These are phyloP conservation scores for Balaenoptera acutorostrata DNA, from an alignment of 2,113 vertebrate genomes.

Conservation along the genomic window DNA sequence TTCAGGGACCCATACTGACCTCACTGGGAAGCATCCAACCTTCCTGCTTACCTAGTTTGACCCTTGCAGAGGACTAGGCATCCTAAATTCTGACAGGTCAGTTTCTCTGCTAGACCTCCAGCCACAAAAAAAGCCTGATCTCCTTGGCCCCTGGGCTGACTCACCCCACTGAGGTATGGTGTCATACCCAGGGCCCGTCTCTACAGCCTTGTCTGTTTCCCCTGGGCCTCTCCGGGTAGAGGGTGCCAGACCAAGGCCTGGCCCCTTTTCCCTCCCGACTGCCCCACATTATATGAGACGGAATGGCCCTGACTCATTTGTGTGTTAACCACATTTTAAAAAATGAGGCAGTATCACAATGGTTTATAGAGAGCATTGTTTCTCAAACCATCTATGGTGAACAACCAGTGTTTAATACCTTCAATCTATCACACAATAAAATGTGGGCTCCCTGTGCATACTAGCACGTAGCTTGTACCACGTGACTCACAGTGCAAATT, in stretches of 20 bases:
- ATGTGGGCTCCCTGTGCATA: background rate
- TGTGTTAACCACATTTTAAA: background rate
- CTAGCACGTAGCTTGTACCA: background rate
- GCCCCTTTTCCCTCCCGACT: background rate
- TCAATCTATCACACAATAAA: background rate
- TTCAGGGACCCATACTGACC: background rate
- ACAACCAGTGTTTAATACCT: background rate
- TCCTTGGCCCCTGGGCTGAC: background rate
- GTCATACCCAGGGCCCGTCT: background rate
- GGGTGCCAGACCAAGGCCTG: background rate
- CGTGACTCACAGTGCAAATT: background rate
- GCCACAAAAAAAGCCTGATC: background rate
- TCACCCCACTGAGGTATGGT: rapidly evolving
- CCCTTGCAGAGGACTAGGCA: background rate
- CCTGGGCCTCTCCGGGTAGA: background rate
- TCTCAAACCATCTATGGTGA: background rate
- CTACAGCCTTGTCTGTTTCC: background rate
- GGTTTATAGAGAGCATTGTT: background rate
- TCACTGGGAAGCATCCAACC: background rate
- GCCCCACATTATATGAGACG: background rate
- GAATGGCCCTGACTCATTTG: background rate
- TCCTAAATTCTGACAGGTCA: background rate
- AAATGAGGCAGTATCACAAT: background rate
- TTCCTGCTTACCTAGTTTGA: background rate
- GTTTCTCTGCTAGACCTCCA: background rate